Percentiles rank a stretch among this genome's conserved stretches.
These are phyloP conservation scores for Halichoeres trimaculatus DNA, from an alignment of 2,113 vertebrate species.

Conservation along the genomic window DNA sequence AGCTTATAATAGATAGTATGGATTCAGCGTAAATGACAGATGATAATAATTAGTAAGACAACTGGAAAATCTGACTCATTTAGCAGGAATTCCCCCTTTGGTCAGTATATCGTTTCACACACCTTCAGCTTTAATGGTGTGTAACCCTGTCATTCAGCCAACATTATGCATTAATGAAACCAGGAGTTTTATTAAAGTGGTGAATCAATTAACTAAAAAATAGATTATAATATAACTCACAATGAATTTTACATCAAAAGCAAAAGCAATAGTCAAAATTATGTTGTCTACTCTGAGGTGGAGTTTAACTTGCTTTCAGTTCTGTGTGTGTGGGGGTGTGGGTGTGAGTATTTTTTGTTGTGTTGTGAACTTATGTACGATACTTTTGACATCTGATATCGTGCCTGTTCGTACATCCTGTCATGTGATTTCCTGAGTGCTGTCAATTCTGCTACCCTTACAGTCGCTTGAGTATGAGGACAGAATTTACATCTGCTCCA, in stretches of 20 bases:
- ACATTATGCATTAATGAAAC: too few species aligned
- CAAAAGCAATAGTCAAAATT: too few species aligned
- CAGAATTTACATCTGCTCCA: conserved; percentile 13
- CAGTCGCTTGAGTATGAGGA: background rate
- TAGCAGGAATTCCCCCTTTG: background rate
- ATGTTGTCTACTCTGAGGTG: too few species aligned
- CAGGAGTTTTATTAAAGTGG: too few species aligned
- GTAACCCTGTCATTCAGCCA: background rate
- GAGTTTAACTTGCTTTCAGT: background rate
- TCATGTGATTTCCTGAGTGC: conserved; percentile 70
- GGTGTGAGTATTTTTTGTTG: background rate
- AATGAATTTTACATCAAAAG: too few species aligned
- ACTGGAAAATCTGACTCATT: background rate
- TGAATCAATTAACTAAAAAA: too few species aligned
- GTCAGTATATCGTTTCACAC: background rate
- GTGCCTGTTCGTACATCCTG: conserved; percentile 48
- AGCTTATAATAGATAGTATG: background rate
- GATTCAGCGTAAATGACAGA: background rate
- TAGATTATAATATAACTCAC: too few species aligned
- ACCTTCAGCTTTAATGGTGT: background rate
- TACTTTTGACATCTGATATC: background rate
- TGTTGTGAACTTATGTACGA: background rate
- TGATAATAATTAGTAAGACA: background rate
- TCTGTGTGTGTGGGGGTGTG: background rate
- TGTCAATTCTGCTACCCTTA: conserved; percentile 12